A percentile compares a stretch with the other conserved stretches of the same genome.
Conservation (phyloP, 2,888 invertebrate species). For the Drosophila rellima region DNA sequence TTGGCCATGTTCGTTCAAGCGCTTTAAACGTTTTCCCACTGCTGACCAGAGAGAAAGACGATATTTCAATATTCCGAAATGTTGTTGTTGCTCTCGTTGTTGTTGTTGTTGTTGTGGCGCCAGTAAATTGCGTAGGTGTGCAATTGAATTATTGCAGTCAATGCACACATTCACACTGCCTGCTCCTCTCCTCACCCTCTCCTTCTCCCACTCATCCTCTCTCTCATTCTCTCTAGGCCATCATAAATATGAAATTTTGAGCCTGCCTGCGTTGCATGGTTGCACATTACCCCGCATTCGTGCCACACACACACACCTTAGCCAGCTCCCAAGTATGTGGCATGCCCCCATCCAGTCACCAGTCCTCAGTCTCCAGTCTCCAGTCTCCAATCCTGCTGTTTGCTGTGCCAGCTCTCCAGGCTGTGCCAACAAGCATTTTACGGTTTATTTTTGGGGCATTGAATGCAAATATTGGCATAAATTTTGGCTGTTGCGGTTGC, state of each 20-base stretch:
- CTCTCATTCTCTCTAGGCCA: constrained; percentile 16
- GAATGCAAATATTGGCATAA: constrained; percentile 82
- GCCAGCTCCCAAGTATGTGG: constrained; percentile 6
- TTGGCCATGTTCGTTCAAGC: constrained; percentile 54
- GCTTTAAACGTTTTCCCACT: constrained; percentile 71
- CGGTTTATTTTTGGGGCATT: constrained; percentile 80
- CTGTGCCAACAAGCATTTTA: constrained; percentile 68
- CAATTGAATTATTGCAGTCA: constrained; percentile 81
- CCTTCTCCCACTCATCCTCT: not conserved
- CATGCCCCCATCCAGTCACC: constrained; percentile 1
- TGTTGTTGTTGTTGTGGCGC: constrained; percentile 39
- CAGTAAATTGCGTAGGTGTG: constrained; percentile 79
- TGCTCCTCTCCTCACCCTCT: not conserved
- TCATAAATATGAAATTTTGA: constrained; percentile 77
- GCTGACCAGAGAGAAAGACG: constrained; percentile 54
- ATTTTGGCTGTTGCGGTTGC: constrained; percentile 73
- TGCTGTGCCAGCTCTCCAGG: constrained; percentile 29
- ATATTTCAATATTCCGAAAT: constrained; percentile 62
- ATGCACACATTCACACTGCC: constrained; percentile 68
- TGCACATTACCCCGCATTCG: constrained; percentile 29
- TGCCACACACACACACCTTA: constrained; percentile 4
- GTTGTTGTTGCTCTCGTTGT: constrained; percentile 18
- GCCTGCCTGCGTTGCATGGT: constrained; percentile 36
- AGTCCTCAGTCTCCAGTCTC: not conserved
- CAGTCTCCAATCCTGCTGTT: constrained; percentile 13